These are phyloP conservation scores for Thereva nobilitata DNA, from an alignment of 2,888 invertebrate genomes.

Conservation along the genomic window DNA sequence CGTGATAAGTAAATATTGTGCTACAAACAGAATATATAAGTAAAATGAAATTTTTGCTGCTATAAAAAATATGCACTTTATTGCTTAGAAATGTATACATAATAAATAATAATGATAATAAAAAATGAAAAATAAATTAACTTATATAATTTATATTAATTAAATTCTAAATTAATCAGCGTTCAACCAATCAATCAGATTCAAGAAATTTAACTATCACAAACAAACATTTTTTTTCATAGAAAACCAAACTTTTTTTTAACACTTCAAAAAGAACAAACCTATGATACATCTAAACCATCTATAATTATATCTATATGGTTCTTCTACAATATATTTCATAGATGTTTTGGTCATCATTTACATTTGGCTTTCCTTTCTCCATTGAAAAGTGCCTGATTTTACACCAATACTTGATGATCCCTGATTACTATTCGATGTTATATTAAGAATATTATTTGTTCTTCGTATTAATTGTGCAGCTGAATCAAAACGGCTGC, in stretches of 20 bases:
- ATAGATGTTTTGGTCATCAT: slow-evolving; percentile 30
- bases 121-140: too few species aligned
- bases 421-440: slow-evolving; percentile 56
- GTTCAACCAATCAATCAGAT: too few species aligned
- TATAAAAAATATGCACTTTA: too few species aligned
- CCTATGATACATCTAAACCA: background rate
- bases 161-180: too few species aligned
- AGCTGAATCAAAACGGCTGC: slow-evolving; percentile 59
- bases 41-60: too few species aligned
- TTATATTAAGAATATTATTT: slow-evolving; percentile 54
- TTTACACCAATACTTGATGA: slow-evolving; percentile 60
- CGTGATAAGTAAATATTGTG: too few species aligned
- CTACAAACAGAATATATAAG: too few species aligned
- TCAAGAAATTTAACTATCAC: slow-evolving; percentile 8
- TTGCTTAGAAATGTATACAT: too few species aligned
- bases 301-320: background rate
- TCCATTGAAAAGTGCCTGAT: slow-evolving; percentile 60
- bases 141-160: too few species aligned
- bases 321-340: background rate
- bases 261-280: background rate
- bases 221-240: background rate
- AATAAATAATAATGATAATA: too few species aligned
- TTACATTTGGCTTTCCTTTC: slow-evolving; percentile 60
- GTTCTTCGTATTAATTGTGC: slow-evolving; percentile 58
- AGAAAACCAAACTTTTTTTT: background rate